phyloP scores from a whole-genome alignment of 64 coral and sea anemone genomes.

The Acropora tenuis region DNA sequence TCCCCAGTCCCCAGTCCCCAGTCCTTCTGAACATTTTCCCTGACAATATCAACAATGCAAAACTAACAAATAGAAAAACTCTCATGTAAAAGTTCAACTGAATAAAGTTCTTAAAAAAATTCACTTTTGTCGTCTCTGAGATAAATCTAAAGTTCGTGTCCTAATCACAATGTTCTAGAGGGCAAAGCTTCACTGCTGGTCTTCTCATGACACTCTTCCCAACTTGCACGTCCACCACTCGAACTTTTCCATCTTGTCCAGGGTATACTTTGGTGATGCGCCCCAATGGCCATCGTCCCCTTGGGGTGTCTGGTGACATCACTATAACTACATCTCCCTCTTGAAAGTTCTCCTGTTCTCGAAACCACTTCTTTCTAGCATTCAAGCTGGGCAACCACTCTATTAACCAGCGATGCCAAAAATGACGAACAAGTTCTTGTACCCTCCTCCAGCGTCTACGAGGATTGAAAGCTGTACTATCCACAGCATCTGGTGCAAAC shows the following conservation, averaged over 20 bases:
- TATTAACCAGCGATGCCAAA: constrained; percentile 45
- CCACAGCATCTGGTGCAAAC: constrained; percentile 13
- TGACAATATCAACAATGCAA: neutral
- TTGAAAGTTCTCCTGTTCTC: constrained; percentile 6
- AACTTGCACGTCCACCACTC: constrained; percentile 41
- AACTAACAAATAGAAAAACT: neutral
- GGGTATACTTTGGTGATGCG: no score
- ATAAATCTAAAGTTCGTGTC: neutral
- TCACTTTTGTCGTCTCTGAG: neutral
- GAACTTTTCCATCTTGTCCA: constrained; percentile 38
- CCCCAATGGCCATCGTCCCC: constrained; percentile 39
- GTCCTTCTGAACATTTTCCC: constrained; percentile 14
- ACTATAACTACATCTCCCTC: constrained; percentile 30
- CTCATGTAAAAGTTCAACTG: neutral
- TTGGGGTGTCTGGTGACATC: constrained; percentile 20
- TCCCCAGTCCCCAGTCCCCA: neutral
- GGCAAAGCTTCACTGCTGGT: constrained; percentile 50
- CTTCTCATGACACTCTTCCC: constrained; percentile 3
- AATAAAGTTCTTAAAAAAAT: neutral
- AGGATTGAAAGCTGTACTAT: constrained; percentile 22
- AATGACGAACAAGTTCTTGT: constrained; percentile 37
- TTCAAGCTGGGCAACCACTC: constrained; percentile 34
- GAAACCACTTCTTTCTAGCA: constrained; percentile 19
- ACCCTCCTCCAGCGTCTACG: constrained; percentile 22
- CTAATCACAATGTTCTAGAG: constrained; percentile 35